Conservation (phyloP, 2,888 invertebrate genomes). For the Gastracanthus pulcherrimus region DNA sequence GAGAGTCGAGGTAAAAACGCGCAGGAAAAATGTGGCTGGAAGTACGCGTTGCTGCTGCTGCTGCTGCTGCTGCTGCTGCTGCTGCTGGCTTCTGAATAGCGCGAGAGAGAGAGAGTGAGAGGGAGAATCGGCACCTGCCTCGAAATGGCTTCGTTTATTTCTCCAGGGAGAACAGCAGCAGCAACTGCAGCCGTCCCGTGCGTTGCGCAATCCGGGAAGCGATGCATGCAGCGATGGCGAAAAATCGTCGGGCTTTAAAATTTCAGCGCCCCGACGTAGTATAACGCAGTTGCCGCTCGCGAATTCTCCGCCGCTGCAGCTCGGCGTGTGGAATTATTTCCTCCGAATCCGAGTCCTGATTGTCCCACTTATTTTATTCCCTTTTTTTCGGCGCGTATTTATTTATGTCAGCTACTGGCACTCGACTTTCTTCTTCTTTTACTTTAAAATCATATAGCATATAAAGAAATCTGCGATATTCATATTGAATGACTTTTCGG, state of each 20-base stretch:
- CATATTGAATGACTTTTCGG: too few species aligned
- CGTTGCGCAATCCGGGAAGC: constrained; percentile 23
- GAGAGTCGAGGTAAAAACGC: neutral
- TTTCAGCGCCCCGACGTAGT: constrained; percentile 9
- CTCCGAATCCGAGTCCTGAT: neutral
- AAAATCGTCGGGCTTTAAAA: constrained; percentile 42
- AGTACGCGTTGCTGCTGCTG: too few species aligned
- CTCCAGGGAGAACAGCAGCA: constrained; percentile 49
- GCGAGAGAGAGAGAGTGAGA: neutral
- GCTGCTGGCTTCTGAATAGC: neutral
- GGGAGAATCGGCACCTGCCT: constrained; percentile 27
- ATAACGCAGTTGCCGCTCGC: neutral
- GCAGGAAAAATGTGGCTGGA: neutral
- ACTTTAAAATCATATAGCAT: too few species aligned
- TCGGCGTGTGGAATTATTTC: neutral
- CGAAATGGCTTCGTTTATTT: constrained; percentile 52
- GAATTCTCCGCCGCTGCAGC: neutral
- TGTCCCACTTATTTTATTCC: neutral
- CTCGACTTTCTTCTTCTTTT: neutral
- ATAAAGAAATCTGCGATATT: too few species aligned
- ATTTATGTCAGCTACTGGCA: too few species aligned
- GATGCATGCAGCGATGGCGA: constrained; percentile 16
- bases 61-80: too few species aligned
- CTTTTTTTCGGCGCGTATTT: neutral
- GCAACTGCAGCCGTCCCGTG: too few species aligned